These are phyloP conservation scores for Hybognathus amarus DNA, from an alignment of 2,797 vertebrate species.

Conservation along the genomic window DNA sequence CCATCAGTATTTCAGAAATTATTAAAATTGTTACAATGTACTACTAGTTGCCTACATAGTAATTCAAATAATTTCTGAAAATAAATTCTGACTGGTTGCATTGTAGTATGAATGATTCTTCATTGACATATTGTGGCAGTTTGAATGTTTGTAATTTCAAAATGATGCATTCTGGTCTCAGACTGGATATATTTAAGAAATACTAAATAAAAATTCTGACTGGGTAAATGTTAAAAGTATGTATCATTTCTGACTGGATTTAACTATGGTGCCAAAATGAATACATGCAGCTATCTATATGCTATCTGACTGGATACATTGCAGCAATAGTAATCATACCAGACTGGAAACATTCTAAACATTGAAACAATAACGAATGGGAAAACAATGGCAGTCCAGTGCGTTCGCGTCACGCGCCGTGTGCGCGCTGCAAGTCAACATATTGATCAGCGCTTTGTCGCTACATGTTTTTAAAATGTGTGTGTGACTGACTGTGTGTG, in stretches of 20 bases:
- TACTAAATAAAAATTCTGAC: neutral
- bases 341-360: conserved; percentile 17
- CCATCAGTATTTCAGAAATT: neutral
- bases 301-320: conserved; percentile 2
- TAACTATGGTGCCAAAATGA: neutral
- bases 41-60: neutral
- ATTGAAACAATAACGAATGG: conserved; percentile 46
- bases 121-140: neutral
- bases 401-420: conserved; percentile 34
- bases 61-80: neutral
- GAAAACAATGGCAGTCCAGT: conserved; percentile 63
- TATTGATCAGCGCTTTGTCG: conserved; percentile 76
- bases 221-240: neutral
- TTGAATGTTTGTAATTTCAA: neutral
- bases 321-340: conserved; percentile 3
- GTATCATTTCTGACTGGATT: neutral
- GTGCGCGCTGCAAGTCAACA: conserved; percentile 65
- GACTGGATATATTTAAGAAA: neutral
- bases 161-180: neutral
- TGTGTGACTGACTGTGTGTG: conserved; percentile 34
- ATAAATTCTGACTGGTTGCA: neutral
- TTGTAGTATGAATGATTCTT: neutral
- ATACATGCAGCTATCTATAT: neutral
- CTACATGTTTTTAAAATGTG: conserved; percentile 61
- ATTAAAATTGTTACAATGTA: no score